A percentile compares a stretch with the other conserved stretches of the same genome.
Evolutionary conservation across 1,140 invertebrate genomes (phyloP).

Genomic region (Hyles euphorbiae): DNA sequence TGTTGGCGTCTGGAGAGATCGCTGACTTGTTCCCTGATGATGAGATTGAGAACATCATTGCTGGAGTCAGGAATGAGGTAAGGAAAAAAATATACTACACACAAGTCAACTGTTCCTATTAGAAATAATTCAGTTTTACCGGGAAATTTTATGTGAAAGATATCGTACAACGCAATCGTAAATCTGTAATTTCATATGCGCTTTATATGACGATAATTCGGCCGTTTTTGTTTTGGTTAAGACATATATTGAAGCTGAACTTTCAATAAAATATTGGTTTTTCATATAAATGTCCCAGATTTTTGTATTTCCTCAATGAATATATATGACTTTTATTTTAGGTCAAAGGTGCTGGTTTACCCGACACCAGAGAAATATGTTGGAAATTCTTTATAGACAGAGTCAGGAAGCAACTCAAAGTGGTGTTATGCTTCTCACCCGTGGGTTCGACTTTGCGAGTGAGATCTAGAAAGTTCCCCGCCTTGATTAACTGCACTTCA

Average conservation of each 20-base stretch:
- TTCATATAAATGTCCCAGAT: too few relatives aligned
- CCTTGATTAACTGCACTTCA: constrained; percentile 94
- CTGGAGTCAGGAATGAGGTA: constrained; percentile 90
- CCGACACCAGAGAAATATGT: constrained; percentile 96
- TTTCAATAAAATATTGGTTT: too few relatives aligned
- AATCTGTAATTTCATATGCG: too few relatives aligned
- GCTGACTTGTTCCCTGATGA: constrained; percentile 97
- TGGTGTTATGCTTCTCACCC: constrained; percentile 95
- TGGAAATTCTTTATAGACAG: constrained; percentile 99
- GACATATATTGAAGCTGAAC: too few relatives aligned
- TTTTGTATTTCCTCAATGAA: too few relatives aligned
- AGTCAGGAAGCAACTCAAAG: constrained; percentile 92
- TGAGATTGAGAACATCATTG: constrained; percentile 96
- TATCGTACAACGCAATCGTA: too few relatives aligned
- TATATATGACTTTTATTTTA: constrained; percentile 32
- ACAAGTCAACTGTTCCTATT: background rate
- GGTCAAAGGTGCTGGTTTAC: constrained; percentile 88
- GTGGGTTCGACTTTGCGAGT: constrained; percentile 94
- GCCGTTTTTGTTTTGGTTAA: too few relatives aligned
- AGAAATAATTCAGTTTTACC: background rate
- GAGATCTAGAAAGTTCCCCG: constrained; percentile 95
- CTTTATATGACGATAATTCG: too few relatives aligned
- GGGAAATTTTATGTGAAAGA: too few relatives aligned
- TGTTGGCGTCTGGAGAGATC: constrained; percentile 96
- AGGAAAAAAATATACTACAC: background rate